phyloP scores from a whole-genome alignment of 2,113 vertebrate species.

The Platanista minor region DNA sequence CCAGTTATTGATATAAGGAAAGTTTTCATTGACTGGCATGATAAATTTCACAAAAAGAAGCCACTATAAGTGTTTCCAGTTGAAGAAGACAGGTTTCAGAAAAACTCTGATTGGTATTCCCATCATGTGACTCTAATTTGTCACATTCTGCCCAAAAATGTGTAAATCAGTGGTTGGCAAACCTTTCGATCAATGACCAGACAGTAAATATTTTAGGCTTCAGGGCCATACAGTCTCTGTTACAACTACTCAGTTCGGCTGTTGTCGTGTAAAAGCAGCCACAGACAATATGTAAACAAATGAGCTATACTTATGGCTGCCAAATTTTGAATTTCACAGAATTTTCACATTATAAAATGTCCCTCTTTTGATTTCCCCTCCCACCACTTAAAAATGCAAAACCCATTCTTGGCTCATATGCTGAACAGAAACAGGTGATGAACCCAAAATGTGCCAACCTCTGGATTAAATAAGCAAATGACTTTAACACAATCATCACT shows the following conservation, averaged over 20 bases:
- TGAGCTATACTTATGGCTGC: background rate
- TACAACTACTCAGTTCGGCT: background rate
- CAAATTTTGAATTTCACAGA: background rate
- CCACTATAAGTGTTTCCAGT: background rate
- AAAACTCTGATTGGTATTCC: background rate
- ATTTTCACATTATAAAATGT: background rate
- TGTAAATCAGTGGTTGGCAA: background rate
- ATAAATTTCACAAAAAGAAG: background rate
- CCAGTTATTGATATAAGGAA: background rate
- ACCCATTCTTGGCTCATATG: background rate
- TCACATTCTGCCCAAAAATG: background rate
- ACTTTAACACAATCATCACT: background rate
- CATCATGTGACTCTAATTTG: background rate
- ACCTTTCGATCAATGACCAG: background rate
- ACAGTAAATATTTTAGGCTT: background rate
- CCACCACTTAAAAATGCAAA: background rate
- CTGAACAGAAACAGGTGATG: background rate
- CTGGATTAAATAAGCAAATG: background rate
- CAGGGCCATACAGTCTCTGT: background rate
- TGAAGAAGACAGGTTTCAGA: background rate
- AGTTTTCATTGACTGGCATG: background rate
- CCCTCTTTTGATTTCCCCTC: background rate
- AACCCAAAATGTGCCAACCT: background rate
- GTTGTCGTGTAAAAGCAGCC: no score
- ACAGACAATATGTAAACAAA: background rate